Conservation (phyloP, 2,888 invertebrate species). For the Pteria penguin region DNA sequence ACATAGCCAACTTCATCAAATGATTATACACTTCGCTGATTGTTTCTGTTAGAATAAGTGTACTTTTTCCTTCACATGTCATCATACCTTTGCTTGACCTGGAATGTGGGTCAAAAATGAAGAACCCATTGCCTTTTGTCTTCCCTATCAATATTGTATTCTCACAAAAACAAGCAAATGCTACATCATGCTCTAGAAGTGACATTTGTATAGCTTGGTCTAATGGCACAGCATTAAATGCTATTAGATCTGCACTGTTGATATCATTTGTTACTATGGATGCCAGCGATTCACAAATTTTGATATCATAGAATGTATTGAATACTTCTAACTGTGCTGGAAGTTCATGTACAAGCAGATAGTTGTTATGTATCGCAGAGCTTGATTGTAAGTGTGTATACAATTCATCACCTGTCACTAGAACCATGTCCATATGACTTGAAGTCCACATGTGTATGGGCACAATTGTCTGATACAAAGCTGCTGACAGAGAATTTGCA, state of each 20-base stretch:
- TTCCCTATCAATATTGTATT: constrained; percentile 9
- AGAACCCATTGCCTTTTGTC: not conserved
- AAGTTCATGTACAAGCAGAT: constrained; percentile 6
- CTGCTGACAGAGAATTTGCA: constrained; percentile 3
- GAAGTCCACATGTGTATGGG: not conserved
- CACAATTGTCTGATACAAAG: not conserved
- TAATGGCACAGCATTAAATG: constrained; percentile 2
- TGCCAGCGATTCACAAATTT: not conserved
- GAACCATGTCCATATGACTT: not conserved
- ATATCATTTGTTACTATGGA: not conserved
- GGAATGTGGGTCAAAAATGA: constrained; percentile 11
- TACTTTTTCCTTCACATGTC: constrained; percentile 3
- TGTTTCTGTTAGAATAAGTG: not conserved
- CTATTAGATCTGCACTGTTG: not conserved
- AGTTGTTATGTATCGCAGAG: not conserved
- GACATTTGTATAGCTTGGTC: constrained; percentile 4
- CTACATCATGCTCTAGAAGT: not conserved
- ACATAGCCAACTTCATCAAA: constrained; percentile 2
- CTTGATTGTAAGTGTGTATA: not conserved
- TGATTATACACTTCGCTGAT: constrained; percentile 2
- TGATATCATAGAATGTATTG: not conserved
- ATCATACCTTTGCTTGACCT: not conserved
- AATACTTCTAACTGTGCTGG: not conserved
- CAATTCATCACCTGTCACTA: constrained; percentile 15
- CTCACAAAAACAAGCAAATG: constrained; percentile 7